A percentile compares a stretch with the other conserved stretches of the same genome.
These are phyloP conservation scores for Phaethon lepturus DNA, from an alignment of 2,113 vertebrate species.

Conservation along the genomic window DNA sequence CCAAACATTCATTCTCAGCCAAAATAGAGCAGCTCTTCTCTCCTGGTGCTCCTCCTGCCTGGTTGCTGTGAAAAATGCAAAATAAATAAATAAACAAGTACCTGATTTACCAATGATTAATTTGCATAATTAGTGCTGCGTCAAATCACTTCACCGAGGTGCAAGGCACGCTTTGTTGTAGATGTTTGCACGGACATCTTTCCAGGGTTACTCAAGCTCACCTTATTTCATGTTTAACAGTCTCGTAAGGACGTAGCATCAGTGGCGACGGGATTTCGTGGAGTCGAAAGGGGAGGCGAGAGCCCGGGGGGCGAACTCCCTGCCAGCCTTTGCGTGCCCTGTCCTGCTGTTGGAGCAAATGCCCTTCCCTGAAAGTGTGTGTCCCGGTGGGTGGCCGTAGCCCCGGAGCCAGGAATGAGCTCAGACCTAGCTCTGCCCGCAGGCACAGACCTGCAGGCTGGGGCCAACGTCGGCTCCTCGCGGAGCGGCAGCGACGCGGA, in stretches of 20 bases:
- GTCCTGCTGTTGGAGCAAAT: background rate
- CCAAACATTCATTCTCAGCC: background rate
- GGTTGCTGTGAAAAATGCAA: background rate
- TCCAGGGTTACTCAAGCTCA: background rate
- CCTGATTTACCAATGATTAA: conserved; percentile 38
- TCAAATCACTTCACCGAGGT: background rate
- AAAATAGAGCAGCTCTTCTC: background rate
- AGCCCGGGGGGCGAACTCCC: background rate
- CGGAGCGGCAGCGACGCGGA: fast-evolving
- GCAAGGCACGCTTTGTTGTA: background rate
- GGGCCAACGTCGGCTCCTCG: fast-evolving
- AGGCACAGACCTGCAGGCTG: background rate
- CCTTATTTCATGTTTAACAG: fast-evolving
- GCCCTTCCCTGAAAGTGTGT: background rate
- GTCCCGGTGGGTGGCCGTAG: fast-evolving
- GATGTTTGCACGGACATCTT: background rate
- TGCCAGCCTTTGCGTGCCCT: background rate
- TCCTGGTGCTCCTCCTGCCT: background rate
- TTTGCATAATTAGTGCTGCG: conserved; percentile 50
- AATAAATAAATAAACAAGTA: conserved; percentile 34
- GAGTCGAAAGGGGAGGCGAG: background rate
- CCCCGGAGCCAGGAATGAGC: background rate
- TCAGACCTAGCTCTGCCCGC: background rate
- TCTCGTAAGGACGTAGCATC: fast-evolving
- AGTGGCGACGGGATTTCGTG: background rate